Conservation (phyloP, 2,113 vertebrate species). For the Paramisgurnus dabryanus region DNA sequence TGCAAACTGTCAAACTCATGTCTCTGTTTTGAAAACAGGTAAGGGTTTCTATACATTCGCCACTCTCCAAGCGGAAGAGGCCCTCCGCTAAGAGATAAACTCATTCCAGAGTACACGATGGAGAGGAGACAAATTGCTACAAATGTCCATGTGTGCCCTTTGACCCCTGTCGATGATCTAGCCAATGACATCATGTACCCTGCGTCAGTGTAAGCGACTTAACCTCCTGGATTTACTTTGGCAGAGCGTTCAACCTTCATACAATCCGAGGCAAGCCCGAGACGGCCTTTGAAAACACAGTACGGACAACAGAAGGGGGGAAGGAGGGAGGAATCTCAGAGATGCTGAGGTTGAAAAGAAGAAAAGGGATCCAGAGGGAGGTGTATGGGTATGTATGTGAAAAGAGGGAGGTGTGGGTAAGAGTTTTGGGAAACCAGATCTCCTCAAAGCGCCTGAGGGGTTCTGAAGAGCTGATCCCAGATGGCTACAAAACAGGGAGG, state of each 20-base stretch:
- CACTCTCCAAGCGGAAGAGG: conserved; percentile 37
- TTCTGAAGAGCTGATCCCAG: conserved; percentile 40
- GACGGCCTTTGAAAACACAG: conserved; percentile 8
- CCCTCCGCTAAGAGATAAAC: conserved; percentile 5
- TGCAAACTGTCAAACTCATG: conserved; percentile 22
- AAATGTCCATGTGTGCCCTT: conserved; percentile 47
- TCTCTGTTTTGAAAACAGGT: conserved; percentile 45
- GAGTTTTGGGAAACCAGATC: conserved; percentile 31
- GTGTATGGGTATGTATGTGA: conserved; percentile 39
- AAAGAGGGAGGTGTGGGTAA: conserved; percentile 34
- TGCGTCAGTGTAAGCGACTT: conserved; percentile 15
- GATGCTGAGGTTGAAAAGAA: neutral
- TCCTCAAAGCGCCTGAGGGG: conserved; percentile 30
- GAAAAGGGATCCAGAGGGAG: conserved; percentile 13
- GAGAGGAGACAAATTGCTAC: conserved; percentile 43
- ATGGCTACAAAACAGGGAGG: conserved; percentile 27
- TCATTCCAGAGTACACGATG: neutral
- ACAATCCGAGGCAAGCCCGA: neutral
- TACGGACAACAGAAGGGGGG: conserved; percentile 17
- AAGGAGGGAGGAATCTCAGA: conserved; percentile 19
- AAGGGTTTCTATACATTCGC: conserved; percentile 17
- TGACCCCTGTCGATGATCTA: conserved; percentile 31
- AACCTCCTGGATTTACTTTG: conserved; percentile 39
- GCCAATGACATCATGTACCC: conserved; percentile 44
- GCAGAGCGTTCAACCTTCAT: conserved; percentile 11